These are phyloP conservation scores for Arnoldichthys spilopterus DNA, from an alignment of 2,797 vertebrate species.

Conservation along the genomic window DNA sequence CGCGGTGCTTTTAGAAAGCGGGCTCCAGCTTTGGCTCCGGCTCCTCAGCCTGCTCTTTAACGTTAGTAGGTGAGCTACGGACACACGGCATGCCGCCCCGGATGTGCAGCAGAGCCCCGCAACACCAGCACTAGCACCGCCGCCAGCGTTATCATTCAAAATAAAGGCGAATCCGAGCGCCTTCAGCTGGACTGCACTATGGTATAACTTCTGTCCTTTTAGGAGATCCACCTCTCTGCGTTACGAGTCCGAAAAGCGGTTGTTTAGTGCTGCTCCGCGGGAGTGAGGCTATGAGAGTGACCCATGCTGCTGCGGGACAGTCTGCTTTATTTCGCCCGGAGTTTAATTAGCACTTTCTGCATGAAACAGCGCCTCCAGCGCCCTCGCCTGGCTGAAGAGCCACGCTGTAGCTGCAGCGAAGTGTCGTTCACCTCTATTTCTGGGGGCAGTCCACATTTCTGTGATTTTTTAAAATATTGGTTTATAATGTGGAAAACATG, in stretches of 20 bases:
- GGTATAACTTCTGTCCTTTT: not conserved
- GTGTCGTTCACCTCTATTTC: too few relatives aligned
- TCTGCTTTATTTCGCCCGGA: constrained; percentile 35
- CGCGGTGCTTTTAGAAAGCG: constrained; percentile 53
- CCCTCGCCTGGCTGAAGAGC: not conserved
- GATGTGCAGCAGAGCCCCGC: constrained; percentile 88
- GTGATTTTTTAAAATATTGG: too few relatives aligned
- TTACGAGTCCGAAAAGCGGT: not conserved
- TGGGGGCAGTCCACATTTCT: not conserved
- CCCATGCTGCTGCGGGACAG: constrained; percentile 28
- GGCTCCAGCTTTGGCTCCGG: constrained; percentile 6
- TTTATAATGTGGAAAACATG: too few relatives aligned
- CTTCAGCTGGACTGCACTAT: not conserved
- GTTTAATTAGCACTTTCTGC: constrained; percentile 18
- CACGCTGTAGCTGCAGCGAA: not conserved
- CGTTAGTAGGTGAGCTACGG: constrained; percentile 73
- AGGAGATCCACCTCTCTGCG: not conserved
- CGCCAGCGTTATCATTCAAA: not conserved
- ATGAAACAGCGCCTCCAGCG: not conserved
- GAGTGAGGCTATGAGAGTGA: constrained; percentile 1
- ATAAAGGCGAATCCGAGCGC: too few relatives aligned
- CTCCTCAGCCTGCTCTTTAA: constrained; percentile 64
- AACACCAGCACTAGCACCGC: constrained; percentile 43
- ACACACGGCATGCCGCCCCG: constrained; percentile 84
- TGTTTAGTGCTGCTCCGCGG: constrained; percentile 11